Base-by-base conservation (phyloP, 2,113 vertebrate genomes). In the Scortum barcoo region DNA sequence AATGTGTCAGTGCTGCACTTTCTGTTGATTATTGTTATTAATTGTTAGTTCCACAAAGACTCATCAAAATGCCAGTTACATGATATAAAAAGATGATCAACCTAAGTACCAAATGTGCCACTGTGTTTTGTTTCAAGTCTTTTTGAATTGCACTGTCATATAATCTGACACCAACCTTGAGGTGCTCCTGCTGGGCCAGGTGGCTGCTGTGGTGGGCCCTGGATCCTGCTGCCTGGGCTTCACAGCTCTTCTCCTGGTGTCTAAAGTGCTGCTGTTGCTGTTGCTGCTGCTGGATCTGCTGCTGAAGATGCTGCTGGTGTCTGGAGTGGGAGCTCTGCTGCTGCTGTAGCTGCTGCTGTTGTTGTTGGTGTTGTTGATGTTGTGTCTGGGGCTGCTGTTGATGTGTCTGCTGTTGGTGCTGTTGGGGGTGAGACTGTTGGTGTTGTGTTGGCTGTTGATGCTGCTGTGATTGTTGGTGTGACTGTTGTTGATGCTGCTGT, bases 201-300 rank as follows among this genome's bases (percentile, higher is more conserved):
- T 97, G 98, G 91, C 89, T 96, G 57, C 90, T 93, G 79, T 97
- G 98, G 83, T 95, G 97, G 81, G 76, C 89, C 69, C 97, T 96
- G 86, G 93, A 94, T 40, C 91, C 93, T 0, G 93, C 87, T 51
- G 95, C 90, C 80, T 97, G 96, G 61, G 96, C 97, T 70, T 99
- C 98, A 91, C 98, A 98, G 54, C 93, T 96, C 93, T 99, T 99
- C 62, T 99, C 97, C 69, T 97, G 93, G 86, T 97, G 97, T 54
- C 97, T 95, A 87, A 98, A 99, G 88, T 98, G 97, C 84, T 97
- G 96, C 77, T 97, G 93, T 14, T 92, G 97, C 68, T 96, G 95
- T 72, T 97, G 93, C 12, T 90, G 89, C 67, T 93, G 94, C 75
- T 95, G 95, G 51, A 97, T 95, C 78, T 94, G 95, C 85, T 95